Percentiles rank a stretch among this genome's conserved stretches.
Evolutionary conservation across 2,113 vertebrate genomes (phyloP).

Genomic region (Myotis brandtii): DNA sequence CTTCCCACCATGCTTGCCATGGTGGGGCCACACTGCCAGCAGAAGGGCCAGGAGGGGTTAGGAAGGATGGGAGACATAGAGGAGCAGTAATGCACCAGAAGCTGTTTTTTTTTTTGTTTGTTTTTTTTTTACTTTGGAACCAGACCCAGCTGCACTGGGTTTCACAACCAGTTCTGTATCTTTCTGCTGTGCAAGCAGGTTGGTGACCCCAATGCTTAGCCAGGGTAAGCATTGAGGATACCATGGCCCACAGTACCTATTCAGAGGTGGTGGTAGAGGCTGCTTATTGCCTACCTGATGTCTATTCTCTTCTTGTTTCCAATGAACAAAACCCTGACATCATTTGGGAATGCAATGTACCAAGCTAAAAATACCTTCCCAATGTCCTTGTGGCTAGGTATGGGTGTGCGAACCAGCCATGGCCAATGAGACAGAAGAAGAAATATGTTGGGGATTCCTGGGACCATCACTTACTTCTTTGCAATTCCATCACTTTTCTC

Average conservation of each 20-base stretch:
- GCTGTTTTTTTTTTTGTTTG: neutral
- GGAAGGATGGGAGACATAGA: neutral
- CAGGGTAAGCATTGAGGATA: neutral
- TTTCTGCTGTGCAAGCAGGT: neutral
- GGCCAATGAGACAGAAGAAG: neutral
- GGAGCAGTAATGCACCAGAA: neutral
- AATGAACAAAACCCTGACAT: neutral
- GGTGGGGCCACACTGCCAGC: neutral
- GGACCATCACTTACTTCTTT: neutral
- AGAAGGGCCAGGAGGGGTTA: neutral
- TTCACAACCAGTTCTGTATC: neutral
- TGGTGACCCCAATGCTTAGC: neutral
- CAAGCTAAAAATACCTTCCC: conserved; percentile 48
- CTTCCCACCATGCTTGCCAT: neutral
- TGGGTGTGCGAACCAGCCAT: neutral
- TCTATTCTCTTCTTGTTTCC: conserved; percentile 32
- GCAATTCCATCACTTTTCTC: neutral
- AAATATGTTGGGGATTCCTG: neutral
- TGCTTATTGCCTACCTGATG: neutral
- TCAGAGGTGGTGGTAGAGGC: neutral
- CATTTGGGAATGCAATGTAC: neutral
- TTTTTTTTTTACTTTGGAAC: neutral
- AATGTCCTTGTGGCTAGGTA: conserved; percentile 5
- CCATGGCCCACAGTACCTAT: neutral
- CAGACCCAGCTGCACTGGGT: neutral